A percentile compares a stretch with the other conserved stretches of the same genome.
These are phyloP conservation scores for Pseudoips prasinana DNA, from an alignment of 2,888 invertebrate genomes.

Conservation along the genomic window DNA sequence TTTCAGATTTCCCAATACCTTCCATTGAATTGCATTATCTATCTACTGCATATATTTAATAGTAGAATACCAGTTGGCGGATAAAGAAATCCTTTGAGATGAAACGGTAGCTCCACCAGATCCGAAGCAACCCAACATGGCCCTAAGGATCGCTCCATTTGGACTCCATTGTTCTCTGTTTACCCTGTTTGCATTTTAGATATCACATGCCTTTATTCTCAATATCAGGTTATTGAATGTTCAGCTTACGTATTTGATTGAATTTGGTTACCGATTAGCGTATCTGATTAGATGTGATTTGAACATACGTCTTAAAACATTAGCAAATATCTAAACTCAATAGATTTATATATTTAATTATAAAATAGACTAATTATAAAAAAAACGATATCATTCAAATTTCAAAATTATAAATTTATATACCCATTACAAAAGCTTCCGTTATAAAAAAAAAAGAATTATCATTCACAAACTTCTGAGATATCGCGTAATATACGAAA, in stretches of 20 bases:
- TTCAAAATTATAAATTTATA: no score
- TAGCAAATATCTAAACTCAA: no score
- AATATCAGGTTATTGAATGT: constrained; percentile 3
- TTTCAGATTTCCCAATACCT: constrained; percentile 34
- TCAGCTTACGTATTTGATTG: constrained; percentile 3
- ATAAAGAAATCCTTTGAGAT: constrained; percentile 51
- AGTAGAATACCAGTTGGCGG: constrained; percentile 33
- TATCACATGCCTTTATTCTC: constrained; percentile 7
- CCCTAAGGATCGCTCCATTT: constrained; percentile 53
- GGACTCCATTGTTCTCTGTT: constrained; percentile 44
- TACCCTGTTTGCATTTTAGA: constrained; percentile 24
- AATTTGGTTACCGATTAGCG: background rate
- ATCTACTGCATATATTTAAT: constrained; percentile 37
- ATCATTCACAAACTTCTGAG: no score
- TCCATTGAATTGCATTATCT: constrained; percentile 14
- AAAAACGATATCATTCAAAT: no score
- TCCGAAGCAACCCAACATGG: constrained; percentile 42
- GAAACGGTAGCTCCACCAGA: constrained; percentile 20
- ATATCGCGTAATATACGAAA: no score
- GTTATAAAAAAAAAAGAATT: no score
- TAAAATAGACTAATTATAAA: no score
- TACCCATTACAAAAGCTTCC: no score
- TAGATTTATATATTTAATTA: no score
- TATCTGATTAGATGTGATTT: no score
- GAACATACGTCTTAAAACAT: no score